These are phyloP conservation scores for Spermophilus dauricus DNA, from an alignment of 2,113 vertebrate genomes.

Conservation along the genomic window DNA sequence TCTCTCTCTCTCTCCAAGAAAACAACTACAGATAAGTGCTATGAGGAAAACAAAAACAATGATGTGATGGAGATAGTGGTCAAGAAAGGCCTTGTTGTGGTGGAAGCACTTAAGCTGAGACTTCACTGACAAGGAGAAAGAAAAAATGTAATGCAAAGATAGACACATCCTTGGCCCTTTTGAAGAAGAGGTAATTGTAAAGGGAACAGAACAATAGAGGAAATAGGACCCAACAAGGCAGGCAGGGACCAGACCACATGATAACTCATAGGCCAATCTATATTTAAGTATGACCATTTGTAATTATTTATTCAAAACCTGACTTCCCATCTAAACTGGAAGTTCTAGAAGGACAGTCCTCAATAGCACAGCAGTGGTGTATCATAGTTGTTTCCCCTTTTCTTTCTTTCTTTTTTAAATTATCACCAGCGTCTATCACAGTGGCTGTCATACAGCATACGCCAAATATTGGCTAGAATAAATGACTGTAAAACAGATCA, in stretches of 20 bases:
- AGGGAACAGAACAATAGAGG: not conserved
- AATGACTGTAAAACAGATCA: slow-evolving; percentile 9
- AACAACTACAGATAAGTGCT: not conserved
- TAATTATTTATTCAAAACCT: slow-evolving; percentile 57
- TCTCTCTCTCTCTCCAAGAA: not conserved
- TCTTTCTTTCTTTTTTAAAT: not conserved
- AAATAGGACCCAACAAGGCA: not conserved
- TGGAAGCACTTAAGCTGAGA: not conserved
- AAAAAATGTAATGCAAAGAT: not conserved
- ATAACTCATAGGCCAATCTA: not conserved
- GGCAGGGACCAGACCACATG: not conserved
- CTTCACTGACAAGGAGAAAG: not conserved
- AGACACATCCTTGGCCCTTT: not conserved
- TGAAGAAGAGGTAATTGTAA: not conserved
- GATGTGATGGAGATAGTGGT: not conserved
- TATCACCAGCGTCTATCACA: not conserved
- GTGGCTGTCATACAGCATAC: not conserved
- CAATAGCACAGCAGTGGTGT: not conserved
- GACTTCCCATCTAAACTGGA: slow-evolving; percentile 20
- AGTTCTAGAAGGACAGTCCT: not conserved
- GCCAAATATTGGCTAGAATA: slow-evolving; percentile 27
- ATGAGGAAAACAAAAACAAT: slow-evolving; percentile 37
- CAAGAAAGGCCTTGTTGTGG: not conserved
- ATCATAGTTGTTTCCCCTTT: not conserved
- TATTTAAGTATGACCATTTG: slow-evolving; percentile 34